Evolutionary conservation across 2,797 vertebrate genomes (phyloP).

Genomic region (Carcharodon carcharias): DNA sequence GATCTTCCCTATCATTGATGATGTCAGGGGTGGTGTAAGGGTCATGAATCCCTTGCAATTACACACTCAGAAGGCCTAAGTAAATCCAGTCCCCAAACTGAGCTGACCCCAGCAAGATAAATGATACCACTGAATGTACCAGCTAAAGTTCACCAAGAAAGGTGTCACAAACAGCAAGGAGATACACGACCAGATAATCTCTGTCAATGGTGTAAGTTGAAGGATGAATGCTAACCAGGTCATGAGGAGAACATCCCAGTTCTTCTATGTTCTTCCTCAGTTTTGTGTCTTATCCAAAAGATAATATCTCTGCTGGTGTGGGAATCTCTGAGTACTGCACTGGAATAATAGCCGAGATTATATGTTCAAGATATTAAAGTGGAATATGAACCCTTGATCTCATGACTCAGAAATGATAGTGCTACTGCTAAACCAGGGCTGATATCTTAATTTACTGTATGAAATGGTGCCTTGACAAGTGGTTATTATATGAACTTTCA

Average conservation of each 20-base stretch:
- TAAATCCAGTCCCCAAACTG: not conserved
- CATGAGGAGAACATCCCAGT: not conserved
- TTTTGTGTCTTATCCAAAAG: not conserved
- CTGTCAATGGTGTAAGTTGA: not conserved
- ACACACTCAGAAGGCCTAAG: not conserved
- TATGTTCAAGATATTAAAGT: not conserved
- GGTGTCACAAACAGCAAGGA: not conserved
- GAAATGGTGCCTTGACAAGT: not conserved
- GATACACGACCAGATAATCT: not conserved
- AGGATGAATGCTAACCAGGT: not conserved
- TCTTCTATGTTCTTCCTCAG: not conserved
- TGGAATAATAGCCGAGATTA: not conserved
- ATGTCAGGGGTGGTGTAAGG: not conserved
- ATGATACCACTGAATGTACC: not conserved
- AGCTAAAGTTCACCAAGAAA: not conserved
- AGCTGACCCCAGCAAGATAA: not conserved
- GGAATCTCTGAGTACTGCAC: too few relatives aligned
- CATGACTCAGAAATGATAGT: not conserved
- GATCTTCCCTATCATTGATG: not conserved
- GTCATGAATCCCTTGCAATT: not conserved
- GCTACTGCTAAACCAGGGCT: not conserved
- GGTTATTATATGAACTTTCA: not conserved
- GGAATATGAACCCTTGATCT: not conserved
- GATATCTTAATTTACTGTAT: not conserved
- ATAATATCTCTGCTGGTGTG: not conserved